Percentiles rank a stretch among this genome's conserved stretches.
Conservation (phyloP, 2,888 invertebrate species). For the Cistogaster globosa region DNA sequence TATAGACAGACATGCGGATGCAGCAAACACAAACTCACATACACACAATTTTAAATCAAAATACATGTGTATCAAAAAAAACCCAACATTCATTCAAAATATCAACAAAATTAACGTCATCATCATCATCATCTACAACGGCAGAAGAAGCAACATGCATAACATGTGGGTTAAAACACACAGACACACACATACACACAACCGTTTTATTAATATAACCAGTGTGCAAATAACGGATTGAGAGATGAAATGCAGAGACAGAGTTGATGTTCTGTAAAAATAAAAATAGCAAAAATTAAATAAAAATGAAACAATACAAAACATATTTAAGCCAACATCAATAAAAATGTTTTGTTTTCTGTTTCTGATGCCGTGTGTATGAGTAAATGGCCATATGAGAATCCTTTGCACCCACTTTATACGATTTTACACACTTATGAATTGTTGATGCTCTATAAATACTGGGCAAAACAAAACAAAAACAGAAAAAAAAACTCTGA, state of each 20-base stretch:
- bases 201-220: not conserved
- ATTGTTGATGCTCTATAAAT: slow-evolving; percentile 3
- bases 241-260: slow-evolving; percentile 30
- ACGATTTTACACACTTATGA: not conserved
- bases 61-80: not conserved
- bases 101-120: slow-evolving; percentile 42
- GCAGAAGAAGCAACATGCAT: not conserved
- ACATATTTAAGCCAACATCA: slow-evolving; percentile 63
- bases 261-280: not conserved
- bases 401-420: slow-evolving; percentile 9
- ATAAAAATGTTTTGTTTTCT: slow-evolving; percentile 61
- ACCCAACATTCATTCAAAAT: slow-evolving; percentile 24
- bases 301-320: slow-evolving; percentile 46
- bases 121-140: slow-evolving; percentile 8
- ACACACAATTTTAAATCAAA: not conserved
- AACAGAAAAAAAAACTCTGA: slow-evolving; percentile 19
- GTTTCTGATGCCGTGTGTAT: slow-evolving; percentile 17
- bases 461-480: not conserved
- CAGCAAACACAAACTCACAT: not conserved
- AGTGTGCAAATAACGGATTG: slow-evolving; percentile 35
- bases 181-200: not conserved
- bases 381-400: slow-evolving; percentile 18
- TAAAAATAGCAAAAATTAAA: slow-evolving; percentile 9
- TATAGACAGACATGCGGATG: not conserved
- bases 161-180: not conserved